phyloP scores from a whole-genome alignment of 2,113 vertebrate genomes.

The Phylloscopus trochilus region DNA sequence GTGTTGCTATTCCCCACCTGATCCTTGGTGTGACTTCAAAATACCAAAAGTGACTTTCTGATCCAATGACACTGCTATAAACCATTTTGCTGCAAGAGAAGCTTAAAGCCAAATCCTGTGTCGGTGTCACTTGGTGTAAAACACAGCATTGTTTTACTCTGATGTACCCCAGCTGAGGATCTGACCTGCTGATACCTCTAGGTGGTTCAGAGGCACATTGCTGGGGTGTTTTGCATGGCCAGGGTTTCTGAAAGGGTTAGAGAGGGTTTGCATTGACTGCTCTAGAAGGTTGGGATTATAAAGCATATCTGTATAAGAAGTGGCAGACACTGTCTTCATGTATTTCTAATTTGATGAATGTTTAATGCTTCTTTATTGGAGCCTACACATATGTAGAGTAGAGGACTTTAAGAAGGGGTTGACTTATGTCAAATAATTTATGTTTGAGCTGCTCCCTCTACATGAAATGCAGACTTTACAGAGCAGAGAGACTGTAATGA shows the following conservation, averaged over 20 bases:
- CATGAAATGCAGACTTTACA: constrained; percentile 31
- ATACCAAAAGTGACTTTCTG: not conserved
- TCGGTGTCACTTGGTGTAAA: not conserved
- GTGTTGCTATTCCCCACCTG: not conserved
- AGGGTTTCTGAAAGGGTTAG: not conserved
- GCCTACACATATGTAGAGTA: constrained; percentile 14
- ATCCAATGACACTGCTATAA: not conserved
- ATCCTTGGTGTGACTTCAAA: not conserved
- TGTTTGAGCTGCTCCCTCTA: constrained; percentile 34
- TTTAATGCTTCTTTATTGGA: constrained; percentile 55
- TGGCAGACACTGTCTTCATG: constrained; percentile 15
- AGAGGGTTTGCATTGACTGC: not conserved
- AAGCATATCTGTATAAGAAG: not conserved
- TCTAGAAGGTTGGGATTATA: not conserved
- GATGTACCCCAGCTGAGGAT: not conserved
- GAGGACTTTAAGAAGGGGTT: constrained; percentile 27
- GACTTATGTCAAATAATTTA: constrained; percentile 32
- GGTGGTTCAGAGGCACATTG: not conserved
- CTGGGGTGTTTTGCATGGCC: not conserved
- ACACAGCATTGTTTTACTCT: not conserved
- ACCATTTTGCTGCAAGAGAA: not conserved
- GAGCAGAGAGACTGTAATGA: constrained; percentile 50
- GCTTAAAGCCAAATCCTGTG: not conserved
- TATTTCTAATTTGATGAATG: constrained; percentile 59
- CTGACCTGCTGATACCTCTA: not conserved